phyloP scores from a whole-genome alignment of 2,888 invertebrate genomes.

The Amphipyra berbera region DNA sequence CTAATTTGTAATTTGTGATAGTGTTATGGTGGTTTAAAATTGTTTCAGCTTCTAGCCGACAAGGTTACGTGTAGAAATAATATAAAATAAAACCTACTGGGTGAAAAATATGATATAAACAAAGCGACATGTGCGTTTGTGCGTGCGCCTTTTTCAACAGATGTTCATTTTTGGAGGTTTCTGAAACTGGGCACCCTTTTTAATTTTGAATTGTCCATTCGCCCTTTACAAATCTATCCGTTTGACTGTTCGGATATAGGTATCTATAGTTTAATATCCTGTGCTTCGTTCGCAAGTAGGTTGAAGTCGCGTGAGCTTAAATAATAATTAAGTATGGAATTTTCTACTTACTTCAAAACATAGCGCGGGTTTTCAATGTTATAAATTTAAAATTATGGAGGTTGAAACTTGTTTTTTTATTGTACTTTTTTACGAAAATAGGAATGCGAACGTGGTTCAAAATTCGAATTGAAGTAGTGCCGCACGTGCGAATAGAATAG shows the following conservation, averaged over 20 bases:
- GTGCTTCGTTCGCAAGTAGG: too few species aligned
- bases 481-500: slow-evolving; percentile 60
- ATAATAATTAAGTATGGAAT: too few species aligned
- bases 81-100: slow-evolving; percentile 77
- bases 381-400: too few species aligned
- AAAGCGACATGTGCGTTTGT: slow-evolving; percentile 64
- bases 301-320: too few species aligned
- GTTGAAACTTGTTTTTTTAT: background rate
- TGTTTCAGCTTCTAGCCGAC: slow-evolving; percentile 62
- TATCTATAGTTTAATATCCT: too few species aligned
- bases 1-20: slow-evolving; percentile 13
- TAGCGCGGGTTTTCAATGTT: too few species aligned
- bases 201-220: slow-evolving; percentile 6
- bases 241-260: too few species aligned
- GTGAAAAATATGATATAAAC: slow-evolving; percentile 82
- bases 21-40: slow-evolving; percentile 66
- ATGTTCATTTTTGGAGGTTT: slow-evolving; percentile 10
- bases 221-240: background rate
- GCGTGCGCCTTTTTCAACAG: slow-evolving; percentile 8
- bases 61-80: slow-evolving; percentile 76
- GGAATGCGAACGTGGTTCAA: slow-evolving; percentile 28
- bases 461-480: slow-evolving; percentile 57
- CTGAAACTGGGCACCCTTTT: background rate
- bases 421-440: slow-evolving; percentile 11
- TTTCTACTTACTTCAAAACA: too few species aligned